Base-by-base conservation (phyloP, 2,888 invertebrate species). In the Petrophora chlorosata region DNA sequence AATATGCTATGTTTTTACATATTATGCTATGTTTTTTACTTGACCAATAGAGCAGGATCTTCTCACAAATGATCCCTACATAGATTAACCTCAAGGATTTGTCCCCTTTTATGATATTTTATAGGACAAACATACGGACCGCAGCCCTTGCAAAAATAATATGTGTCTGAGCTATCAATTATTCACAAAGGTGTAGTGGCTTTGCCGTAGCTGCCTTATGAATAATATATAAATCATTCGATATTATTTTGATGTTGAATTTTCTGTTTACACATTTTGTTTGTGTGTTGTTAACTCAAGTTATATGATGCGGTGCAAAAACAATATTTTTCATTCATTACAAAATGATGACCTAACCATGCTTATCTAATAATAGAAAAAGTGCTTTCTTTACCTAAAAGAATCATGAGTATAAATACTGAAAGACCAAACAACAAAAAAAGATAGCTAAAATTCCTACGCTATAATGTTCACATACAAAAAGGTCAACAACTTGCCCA, bases 191-290 rank as follows among this genome's bases (percentile, higher is more conserved):
- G 80, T 83, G 75, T 81, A 79, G 76, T 77, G 73, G 78, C 73
- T 78, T 75, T 58, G 67, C 68, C 70, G 73, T 66, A 69, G 70
- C 70, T 61, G 72, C 70, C 72, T 71, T 75, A 81, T 88, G 82
- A 85, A 88, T 88, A 81, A 86, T 77, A 84, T 80, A 88, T 85
- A 74, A 78, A 79, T 70, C 79, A 82, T 82, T 80, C 78, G 79
- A 83, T 25, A 22, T 22, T 77, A 82, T 79, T 59, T 75, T 65
- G 68, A 41, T 13, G 29, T 22, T 35, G 15, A 35, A 9, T 36
- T 41, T 35, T 25, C 3, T 2, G 13, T 47, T 49, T 25, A 22
- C 8, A 30, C 10, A 45, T 34, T 45, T 4, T 41, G 38, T 34
- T 42, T 35, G 42, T 30, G 34, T 28, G 38, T 42, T 50, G 19